Evolutionary conservation across 2,888 invertebrate genomes (phyloP), one percentile per base, ranked within the genome.

Genomic region (Gari tellinella): DNA sequence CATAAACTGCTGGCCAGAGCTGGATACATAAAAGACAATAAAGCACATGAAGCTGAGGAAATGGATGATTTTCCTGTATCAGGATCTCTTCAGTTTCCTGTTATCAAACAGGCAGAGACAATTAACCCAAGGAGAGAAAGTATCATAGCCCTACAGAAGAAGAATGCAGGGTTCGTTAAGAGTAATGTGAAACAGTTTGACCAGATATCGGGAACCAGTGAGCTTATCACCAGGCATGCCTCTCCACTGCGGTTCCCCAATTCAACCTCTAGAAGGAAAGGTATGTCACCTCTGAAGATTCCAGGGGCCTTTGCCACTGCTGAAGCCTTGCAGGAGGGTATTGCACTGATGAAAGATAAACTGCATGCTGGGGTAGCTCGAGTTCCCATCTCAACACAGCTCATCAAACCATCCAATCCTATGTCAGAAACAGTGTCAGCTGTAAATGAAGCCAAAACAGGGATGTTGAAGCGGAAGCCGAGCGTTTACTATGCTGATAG

Each of bases 1-100:
- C 87, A 88, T 49, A 87, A 86, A 26, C 61, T 90, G 17, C 64
- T 90, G 45, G 81, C 88, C 7, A 79, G 88, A 57, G 90, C 88
- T 48, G 89, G 90, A 4, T 88, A 85, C 66, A 72, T 88, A 43
- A 70, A 78, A 19, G 69, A 85, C 53, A 60, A 66, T 53, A 68
- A 69, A 31, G 48, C 41, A 7, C 72, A 72, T 10, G 52, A 48
- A 17, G 38, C 56, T 0, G 51, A 51, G 26, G 51, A 61, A 10
- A 68, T 73, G 56, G 82, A 80, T 70, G 79, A 80, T 52, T 72
- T 81, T 60, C 52, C 66, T 8, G 72, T 82, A 1, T 73, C 77
- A 55, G 66, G 69, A 5, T 69, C 45, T 41, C 19, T 79, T 3
- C 56, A 63, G 10, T 68, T 72, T 56, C 76, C 78, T 8, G 68